phyloP scores from a whole-genome alignment of 1,140 invertebrate genomes.

The Bombus vancouverensis region DNA sequence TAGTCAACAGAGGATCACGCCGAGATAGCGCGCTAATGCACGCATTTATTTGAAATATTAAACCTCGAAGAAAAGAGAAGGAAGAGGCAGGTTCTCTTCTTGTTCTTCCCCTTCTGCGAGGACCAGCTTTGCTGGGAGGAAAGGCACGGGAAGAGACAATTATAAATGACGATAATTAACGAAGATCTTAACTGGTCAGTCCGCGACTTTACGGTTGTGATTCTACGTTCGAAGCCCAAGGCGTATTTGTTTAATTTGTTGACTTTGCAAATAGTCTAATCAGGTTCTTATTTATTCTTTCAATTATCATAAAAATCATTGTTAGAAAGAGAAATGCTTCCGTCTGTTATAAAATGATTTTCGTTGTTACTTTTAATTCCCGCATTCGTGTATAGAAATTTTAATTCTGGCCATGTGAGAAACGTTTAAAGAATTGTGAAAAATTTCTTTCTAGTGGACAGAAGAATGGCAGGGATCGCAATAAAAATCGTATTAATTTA shows the following conservation, averaged over 20 bases:
- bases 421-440: neutral
- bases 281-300: neutral
- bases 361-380: neutral
- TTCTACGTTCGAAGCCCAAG: constrained; percentile 38
- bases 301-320: neutral
- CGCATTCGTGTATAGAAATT: neutral
- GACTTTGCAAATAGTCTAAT: neutral
- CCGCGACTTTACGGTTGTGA: constrained; percentile 70
- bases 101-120: constrained; percentile 43
- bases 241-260: constrained; percentile 1
- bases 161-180: constrained; percentile 80
- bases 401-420: neutral
- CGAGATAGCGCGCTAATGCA: constrained; percentile 80
- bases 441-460: constrained; percentile 8
- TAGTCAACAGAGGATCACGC: constrained; percentile 79
- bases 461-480: neutral
- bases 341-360: too few species aligned
- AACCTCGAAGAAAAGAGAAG: constrained; percentile 70
- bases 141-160: constrained; percentile 72
- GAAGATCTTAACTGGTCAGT: constrained; percentile 78
- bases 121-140: constrained; percentile 30
- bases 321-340: neutral
- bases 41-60: constrained; percentile 82
- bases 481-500: constrained; percentile 46
- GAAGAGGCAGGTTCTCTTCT: constrained; percentile 51